Percentiles rank a stretch among this genome's conserved stretches.
These are phyloP conservation scores for Epinotia demarniana DNA, from an alignment of 2,888 invertebrate species.

Conservation along the genomic window DNA sequence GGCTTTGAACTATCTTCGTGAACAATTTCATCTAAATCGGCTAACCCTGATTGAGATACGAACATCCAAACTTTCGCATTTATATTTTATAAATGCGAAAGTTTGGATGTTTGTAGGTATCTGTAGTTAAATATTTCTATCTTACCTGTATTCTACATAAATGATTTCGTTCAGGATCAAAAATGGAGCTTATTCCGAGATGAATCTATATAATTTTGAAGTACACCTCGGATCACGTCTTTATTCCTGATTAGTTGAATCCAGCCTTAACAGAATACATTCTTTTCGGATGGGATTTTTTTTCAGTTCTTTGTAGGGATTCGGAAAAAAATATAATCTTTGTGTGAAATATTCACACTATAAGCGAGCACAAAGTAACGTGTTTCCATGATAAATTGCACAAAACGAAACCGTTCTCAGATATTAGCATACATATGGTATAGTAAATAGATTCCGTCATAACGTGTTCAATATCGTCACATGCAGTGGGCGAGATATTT, in stretches of 20 bases:
- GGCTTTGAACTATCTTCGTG: too few relatives aligned
- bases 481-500: conserved; percentile 29
- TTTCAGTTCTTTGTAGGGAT: not conserved
- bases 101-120: too few relatives aligned
- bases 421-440: conserved; percentile 44
- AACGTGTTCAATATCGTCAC: conserved; percentile 43
- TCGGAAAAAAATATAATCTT: not conserved
- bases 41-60: too few relatives aligned
- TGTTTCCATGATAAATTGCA: conserved; percentile 34
- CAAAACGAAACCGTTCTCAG: conserved; percentile 42
- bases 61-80: too few relatives aligned
- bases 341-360: conserved; percentile 15
- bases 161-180: not conserved
- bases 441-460: conserved; percentile 44
- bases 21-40: too few relatives aligned
- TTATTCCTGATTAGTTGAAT: not conserved
- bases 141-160: too few relatives aligned
- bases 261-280: not conserved
- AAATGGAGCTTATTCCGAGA: not conserved
- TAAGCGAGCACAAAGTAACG: conserved; percentile 28
- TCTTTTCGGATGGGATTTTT: not conserved
- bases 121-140: too few relatives aligned
- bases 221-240: too few relatives aligned
- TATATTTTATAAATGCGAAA: too few relatives aligned
- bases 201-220: too few relatives aligned